Evolutionary conservation across 2,888 invertebrate genomes (phyloP).

Genomic region (Eupithecia pulchellata): DNA sequence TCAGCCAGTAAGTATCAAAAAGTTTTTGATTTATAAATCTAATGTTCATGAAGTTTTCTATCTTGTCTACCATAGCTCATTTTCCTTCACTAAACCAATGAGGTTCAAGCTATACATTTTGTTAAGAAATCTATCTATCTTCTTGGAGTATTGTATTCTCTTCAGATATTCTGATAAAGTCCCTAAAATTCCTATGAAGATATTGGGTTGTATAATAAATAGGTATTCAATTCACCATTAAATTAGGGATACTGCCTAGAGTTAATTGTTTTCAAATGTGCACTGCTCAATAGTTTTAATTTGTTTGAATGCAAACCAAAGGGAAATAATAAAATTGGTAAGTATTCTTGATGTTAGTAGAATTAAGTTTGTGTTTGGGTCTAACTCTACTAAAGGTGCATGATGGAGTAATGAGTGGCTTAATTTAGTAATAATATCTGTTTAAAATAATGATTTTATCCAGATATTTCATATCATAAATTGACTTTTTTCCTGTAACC

Average conservation of each 20-base stretch:
- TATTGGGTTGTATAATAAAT: not conserved
- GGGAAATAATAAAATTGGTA: not conserved
- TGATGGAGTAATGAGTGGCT: not conserved
- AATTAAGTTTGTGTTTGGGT: not conserved
- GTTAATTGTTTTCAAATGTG: not conserved
- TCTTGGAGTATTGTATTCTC: no score
- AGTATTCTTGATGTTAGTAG: not conserved
- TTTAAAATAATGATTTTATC: not conserved
- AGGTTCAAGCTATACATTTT: not conserved
- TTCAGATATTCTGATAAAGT: no score
- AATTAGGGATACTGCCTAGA: not conserved
- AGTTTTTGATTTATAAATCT: not conserved
- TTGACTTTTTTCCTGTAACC: slow-evolving; percentile 10
- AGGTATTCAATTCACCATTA: not conserved
- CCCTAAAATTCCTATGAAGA: not conserved
- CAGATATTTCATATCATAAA: no score
- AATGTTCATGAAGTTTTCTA: not conserved
- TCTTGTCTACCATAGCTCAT: not conserved
- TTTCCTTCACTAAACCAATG: not conserved
- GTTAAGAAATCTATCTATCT: not conserved
- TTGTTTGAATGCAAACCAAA: slow-evolving; percentile 9
- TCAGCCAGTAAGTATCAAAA: not conserved
- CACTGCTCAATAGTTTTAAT: slow-evolving; percentile 2
- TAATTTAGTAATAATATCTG: not conserved
- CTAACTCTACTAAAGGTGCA: not conserved